Evolutionary conservation across 2,797 vertebrate genomes (phyloP).

Genomic region (Spea hammondii): DNA sequence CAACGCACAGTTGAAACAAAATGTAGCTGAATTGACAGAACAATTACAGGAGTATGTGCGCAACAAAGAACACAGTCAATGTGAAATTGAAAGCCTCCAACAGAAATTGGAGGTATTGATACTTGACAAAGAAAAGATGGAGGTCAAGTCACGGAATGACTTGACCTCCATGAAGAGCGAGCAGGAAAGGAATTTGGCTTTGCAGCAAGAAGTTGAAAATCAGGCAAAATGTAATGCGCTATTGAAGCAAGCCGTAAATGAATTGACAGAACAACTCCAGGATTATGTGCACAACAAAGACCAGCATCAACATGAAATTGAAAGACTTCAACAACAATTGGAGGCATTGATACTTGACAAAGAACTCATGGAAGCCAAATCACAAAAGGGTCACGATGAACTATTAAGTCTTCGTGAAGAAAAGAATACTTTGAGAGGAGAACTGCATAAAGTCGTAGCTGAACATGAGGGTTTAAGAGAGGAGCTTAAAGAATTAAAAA

Average conservation of each 20-base stretch:
- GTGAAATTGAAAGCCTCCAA: slow-evolving; percentile 57
- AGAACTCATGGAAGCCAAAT: slow-evolving; percentile 62
- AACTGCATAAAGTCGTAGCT: slow-evolving; percentile 57
- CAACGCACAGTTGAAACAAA: slow-evolving; percentile 22
- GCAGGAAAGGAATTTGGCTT: slow-evolving; percentile 56
- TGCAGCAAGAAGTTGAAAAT: slow-evolving; percentile 14
- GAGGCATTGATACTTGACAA: slow-evolving; percentile 65
- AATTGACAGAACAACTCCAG: slow-evolving; percentile 52
- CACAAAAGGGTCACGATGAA: slow-evolving; percentile 64
- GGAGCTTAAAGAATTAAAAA: slow-evolving; percentile 63
- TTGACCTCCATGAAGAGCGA: slow-evolving; percentile 66
- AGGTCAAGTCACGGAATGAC: slow-evolving; percentile 67
- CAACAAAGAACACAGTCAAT: slow-evolving; percentile 59
- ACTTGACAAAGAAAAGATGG: slow-evolving; percentile 69
- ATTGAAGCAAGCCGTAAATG: slow-evolving; percentile 3
- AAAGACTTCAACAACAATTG: slow-evolving; percentile 66
- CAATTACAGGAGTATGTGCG: slow-evolving; percentile 61
- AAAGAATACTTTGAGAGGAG: slow-evolving; percentile 58
- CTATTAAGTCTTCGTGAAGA: slow-evolving; percentile 63
- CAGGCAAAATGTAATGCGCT: slow-evolving; percentile 9
- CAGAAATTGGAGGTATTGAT: slow-evolving; percentile 50
- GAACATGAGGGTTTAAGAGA: slow-evolving; percentile 63
- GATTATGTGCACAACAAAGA: slow-evolving; percentile 61
- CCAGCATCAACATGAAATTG: slow-evolving; percentile 59
- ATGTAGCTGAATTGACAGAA: background rate